phyloP scores from a whole-genome alignment of 2,113 vertebrate genomes.

The Gobiocypris rarus region DNA sequence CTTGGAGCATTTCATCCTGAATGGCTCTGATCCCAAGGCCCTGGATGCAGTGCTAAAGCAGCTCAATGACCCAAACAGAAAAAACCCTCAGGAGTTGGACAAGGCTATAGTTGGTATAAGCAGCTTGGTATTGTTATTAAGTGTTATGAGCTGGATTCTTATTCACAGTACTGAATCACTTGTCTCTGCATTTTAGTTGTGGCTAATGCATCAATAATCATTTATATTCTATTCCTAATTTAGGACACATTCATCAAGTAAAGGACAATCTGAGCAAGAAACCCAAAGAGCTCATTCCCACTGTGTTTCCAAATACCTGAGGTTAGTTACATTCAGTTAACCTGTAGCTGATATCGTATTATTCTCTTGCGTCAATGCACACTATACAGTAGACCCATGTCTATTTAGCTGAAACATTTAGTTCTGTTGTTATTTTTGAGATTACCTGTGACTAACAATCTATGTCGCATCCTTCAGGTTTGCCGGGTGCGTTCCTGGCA shows the following conservation, averaged over 20 bases:
- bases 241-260: constrained; percentile 73
- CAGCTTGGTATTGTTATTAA: not conserved
- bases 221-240: too few relatives aligned
- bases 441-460: too few relatives aligned
- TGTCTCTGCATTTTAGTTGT: not conserved
- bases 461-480: constrained; percentile 60
- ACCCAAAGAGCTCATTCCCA: constrained; percentile 67
- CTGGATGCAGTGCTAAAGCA: constrained; percentile 67
- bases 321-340: constrained; percentile 55
- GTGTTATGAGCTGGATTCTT: not conserved
- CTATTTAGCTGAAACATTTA: too few relatives aligned
- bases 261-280: constrained; percentile 70
- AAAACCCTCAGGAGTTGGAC: constrained; percentile 74
- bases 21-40: constrained; percentile 71
- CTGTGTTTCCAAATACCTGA: constrained; percentile 75
- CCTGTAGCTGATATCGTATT: not conserved
- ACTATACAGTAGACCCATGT: not conserved
- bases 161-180: not conserved
- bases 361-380: not conserved
- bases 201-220: not conserved
- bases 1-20: constrained; percentile 75
- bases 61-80: constrained; percentile 70
- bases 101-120: constrained; percentile 68
- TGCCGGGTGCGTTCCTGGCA: constrained; percentile 79
- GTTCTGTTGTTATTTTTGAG: too few relatives aligned